Evolutionary conservation across 2,888 invertebrate species (phyloP), one percentile per base, ranked within the genome.

Genomic region (Poecilus cupreus): DNA sequence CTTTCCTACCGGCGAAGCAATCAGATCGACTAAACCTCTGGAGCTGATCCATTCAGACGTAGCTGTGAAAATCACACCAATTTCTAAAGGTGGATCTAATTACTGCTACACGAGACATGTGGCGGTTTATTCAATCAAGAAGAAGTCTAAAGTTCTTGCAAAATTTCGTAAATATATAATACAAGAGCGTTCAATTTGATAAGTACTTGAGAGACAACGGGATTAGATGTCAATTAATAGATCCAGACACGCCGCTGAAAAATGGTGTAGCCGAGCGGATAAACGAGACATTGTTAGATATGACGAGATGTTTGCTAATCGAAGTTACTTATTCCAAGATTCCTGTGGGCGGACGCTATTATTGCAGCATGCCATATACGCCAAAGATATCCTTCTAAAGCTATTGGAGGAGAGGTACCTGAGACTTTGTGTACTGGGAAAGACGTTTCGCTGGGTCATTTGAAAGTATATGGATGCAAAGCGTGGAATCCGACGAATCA

Each of bases 181-280:
- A 18, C 13, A 74, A n/a, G 46, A 46, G 24, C 43, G 46, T 18
- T 43, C 20, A 68, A 32, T 68, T 68, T 13, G 68, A 37, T 68
- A 32, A 68, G 16, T 74, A 46, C 20, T 22, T 18, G n/a, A 24
- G 3, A 46, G 11, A 8, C 5, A 1, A 74, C 43, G 37, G 46
- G 20, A 74, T 74, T 46, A 46, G n/a, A 46, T 2, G 13, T 13
- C 46, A 46, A 16, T 46, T 46, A n/a, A 18, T 46, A 16, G 39
- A 16, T 20, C 22, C 20, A 18, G 72, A 22, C 20, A 72, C 16
- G 18, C 72, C 72, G 10, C 72, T 39, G 18, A 39, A 43, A 43
- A 72, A 74, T 74, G 74, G 46, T 6, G 74, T 74, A 18, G 49
- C 49, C 18, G 74, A 74, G 22, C 13, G 74, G 49, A 74, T n/a